Evolutionary conservation across 1,140 invertebrate genomes (phyloP), one percentile per base, ranked within the genome.

Genomic region (Apolygus lucorum): DNA sequence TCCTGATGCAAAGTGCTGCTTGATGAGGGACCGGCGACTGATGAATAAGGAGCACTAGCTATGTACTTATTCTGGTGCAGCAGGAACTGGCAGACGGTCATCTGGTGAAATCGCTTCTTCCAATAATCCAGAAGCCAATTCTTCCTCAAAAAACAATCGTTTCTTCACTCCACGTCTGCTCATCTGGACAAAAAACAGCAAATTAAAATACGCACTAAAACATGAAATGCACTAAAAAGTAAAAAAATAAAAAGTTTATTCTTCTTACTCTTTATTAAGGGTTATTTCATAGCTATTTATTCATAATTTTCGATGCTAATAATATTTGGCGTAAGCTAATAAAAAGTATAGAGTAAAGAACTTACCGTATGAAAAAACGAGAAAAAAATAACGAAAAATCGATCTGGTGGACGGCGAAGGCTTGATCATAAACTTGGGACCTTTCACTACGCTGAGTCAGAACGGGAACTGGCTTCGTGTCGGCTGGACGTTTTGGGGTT

Each of bases 91-190:
- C 54, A 59, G 54, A 59, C 8, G 54, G 54, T 59, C 54, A 59
- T 59, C 54, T 59, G 54, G 54, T 59, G 54, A 59, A 59, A 22
- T 59, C 54, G 54, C 54, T 59, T 59, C 54, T 59, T 59, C 54
- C 54, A 59, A 59, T 59, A 59, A 59, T 59, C 54, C 54, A 59
- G 54, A 59, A 59, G 54, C 54, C 54, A 59, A 59, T 59, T 59
- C 54, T 59, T 59, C 54, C 54, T 24, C 54, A 59, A 59, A 59
- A 4, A 59, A 8, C 54, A 59, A 59, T 59, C 22, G 11, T 59
- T 21, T 59, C 54, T 59, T 59, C 54, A 59, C 11, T 59, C 54
- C 11, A 59, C 54, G 54, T 59, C 54, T 59, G 54, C 54, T 59
- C 54, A 59, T 59, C 54, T 59, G 54, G 4, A 59, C 22, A 59